Evolutionary conservation across 2,888 invertebrate genomes (phyloP).

Genomic region (Dendrolimus houi): DNA sequence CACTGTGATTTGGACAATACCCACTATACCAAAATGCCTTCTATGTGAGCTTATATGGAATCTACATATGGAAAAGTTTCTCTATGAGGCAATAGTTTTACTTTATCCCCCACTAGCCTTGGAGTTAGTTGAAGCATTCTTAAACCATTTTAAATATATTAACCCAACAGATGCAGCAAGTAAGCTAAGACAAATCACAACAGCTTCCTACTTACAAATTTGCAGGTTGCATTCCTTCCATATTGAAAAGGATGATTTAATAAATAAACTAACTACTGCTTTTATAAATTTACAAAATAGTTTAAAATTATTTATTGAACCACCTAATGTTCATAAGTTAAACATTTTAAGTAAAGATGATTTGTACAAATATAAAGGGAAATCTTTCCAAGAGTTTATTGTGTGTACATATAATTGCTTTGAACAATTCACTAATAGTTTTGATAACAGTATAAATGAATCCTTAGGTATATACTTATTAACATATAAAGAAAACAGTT

Average conservation of each 20-base stretch:
- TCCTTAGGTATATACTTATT: constrained; percentile 35
- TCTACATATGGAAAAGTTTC: constrained; percentile 44
- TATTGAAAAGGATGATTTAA: constrained; percentile 20
- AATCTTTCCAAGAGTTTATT: constrained; percentile 35
- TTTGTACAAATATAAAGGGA: constrained; percentile 44
- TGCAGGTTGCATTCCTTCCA: constrained; percentile 45
- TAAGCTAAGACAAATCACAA: constrained; percentile 34
- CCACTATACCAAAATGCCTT: constrained; percentile 48
- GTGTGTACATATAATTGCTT: constrained; percentile 33
- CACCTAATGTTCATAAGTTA: constrained; percentile 43
- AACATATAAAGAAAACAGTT: constrained; percentile 33
- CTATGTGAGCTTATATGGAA: constrained; percentile 59
- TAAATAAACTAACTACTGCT: constrained; percentile 19
- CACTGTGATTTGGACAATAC: constrained; percentile 48
- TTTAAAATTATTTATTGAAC: constrained; percentile 42
- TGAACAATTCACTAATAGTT: constrained; percentile 23
- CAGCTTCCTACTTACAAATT: constrained; percentile 42
- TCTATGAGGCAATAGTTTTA: constrained; percentile 47
- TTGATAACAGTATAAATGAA: constrained; percentile 25
- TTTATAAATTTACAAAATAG: constrained; percentile 40
- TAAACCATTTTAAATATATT: constrained; percentile 48
- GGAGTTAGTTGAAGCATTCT: constrained; percentile 43
- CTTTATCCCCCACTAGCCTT: constrained; percentile 43
- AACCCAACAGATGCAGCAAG: constrained; percentile 37
- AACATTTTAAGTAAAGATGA: constrained; percentile 37